Evolutionary conservation across 2,888 invertebrate genomes (phyloP).

Genomic region (Meteorus colon): DNA sequence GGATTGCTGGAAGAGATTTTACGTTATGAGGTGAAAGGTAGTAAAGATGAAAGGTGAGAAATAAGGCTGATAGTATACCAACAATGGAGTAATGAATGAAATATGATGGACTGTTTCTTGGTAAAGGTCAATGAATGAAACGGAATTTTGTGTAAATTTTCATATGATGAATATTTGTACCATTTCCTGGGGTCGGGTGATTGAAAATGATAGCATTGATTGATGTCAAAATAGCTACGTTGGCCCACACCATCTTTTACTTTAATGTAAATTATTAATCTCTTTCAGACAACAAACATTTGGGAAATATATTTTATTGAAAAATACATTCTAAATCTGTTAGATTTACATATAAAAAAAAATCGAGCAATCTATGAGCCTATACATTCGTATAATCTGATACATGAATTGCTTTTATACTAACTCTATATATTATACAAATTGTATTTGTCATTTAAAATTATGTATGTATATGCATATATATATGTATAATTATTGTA

Average conservation of each 20-base stretch:
- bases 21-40: neutral
- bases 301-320: slow-evolving; percentile 6
- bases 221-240: too few relatives aligned
- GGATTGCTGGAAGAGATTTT: neutral
- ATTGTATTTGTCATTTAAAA: slow-evolving; percentile 8
- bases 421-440: slow-evolving; percentile 4
- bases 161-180: too few relatives aligned
- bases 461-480: slow-evolving; percentile 3
- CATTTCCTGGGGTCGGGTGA: too few relatives aligned
- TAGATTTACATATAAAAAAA: slow-evolving; percentile 13
- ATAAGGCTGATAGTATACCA: neutral
- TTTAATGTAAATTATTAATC: too few relatives aligned
- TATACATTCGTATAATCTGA: slow-evolving; percentile 8
- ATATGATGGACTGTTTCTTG: neutral
- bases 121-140: neutral
- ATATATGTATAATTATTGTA: slow-evolving; percentile 30
- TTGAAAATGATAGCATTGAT: too few relatives aligned
- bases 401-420: slow-evolving; percentile 14
- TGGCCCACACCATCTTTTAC: too few relatives aligned
- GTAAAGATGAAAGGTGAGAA: neutral
- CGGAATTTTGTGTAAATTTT: neutral
- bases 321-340: neutral
- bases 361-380: slow-evolving; percentile 26
- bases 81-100: neutral
- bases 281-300: neutral